These are phyloP conservation scores for Crenichthys baileyi DNA, from an alignment of 2,797 vertebrate species.

Conservation along the genomic window DNA sequence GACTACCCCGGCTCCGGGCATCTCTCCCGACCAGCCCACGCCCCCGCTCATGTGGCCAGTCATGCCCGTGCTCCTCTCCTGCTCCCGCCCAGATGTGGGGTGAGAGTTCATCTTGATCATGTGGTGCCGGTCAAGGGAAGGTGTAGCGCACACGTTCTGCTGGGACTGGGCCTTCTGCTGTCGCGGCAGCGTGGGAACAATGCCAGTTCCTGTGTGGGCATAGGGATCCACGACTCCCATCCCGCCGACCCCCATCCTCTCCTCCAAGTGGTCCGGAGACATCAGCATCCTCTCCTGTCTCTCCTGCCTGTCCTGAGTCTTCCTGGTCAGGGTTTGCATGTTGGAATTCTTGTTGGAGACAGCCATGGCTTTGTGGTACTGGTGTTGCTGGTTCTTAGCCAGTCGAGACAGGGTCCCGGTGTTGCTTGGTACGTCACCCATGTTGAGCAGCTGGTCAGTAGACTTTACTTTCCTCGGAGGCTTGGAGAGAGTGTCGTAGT, in stretches of 20 bases:
- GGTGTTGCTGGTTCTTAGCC: constrained; percentile 86
- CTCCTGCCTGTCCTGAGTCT: constrained; percentile 78
- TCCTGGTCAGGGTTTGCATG: constrained; percentile 83
- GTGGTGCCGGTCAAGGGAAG: constrained; percentile 87
- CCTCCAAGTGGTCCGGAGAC: constrained; percentile 79
- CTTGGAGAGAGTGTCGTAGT: constrained; percentile 85
- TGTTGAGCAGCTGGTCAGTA: constrained; percentile 86
- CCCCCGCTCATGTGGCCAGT: constrained; percentile 82
- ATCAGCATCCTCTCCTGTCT: constrained; percentile 75
- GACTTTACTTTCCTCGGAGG: constrained; percentile 90
- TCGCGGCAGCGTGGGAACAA: constrained; percentile 82
- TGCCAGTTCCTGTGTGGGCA: constrained; percentile 68
- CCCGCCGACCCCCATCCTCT: constrained; percentile 70
- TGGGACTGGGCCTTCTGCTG: constrained; percentile 89
- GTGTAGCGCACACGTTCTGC: constrained; percentile 87
- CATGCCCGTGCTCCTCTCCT: constrained; percentile 78
- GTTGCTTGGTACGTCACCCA: constrained; percentile 80
- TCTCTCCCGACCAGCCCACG: constrained; percentile 78
- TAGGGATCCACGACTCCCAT: constrained; percentile 74
- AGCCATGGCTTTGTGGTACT: constrained; percentile 85
- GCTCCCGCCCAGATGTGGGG: constrained; percentile 85
- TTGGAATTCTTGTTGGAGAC: constrained; percentile 83
- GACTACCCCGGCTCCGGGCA: constrained; percentile 79
- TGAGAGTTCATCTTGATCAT: constrained; percentile 93
- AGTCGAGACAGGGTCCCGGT: constrained; percentile 81